Base-by-base conservation (phyloP, 2,797 vertebrate genomes). In the Phrynocephalus guinanensis region DNA sequence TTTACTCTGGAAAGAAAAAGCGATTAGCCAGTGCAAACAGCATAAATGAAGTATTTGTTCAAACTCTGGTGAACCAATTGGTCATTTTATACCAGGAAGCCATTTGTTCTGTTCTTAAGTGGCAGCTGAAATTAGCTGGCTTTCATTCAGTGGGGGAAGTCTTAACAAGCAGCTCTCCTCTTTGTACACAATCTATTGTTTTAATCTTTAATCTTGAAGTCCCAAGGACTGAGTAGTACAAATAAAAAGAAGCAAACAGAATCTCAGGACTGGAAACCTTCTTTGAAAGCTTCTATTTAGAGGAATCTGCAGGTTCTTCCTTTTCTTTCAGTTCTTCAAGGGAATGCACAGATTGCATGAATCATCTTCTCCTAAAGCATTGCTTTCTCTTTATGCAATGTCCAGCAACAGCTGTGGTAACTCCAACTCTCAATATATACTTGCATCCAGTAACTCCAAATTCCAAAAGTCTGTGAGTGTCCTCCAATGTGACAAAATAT, bases 331-430 rank as follows among this genome's bases (percentile, higher is more conserved):
- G 28, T 79, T 33, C 68, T 56, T 13, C 77, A 33, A 1, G 63
- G 11, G 38, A 24, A 70, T 16, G 6, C 66, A 79, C 75, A 79
- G 9, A 89, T 33, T 56, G 79, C 44, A 33, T 87, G 60, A 87
- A 85, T 88, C 10, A 18, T 38, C 75, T 38, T 79, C 75, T 44
- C 52, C 6, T 66, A 83, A 73, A 5, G 87, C 18, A 86, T 85
- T 1, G 78, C 87, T 67, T 85, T 80, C 86, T 6, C 72, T 73
- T 91, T 85, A 71, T 77, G 30, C 85, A 63, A 38, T 71, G 3
- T 85, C 86, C 77, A 88, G 15, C 13, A 91, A 84, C 28, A 86
- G 24, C 20, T 18, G 86, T 79, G 83, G 26, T 86, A 2, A 91
- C 79, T 76, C 1, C 3, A 16, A 2, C 30, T 48, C 2, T 90